Evolutionary conservation across 2,888 invertebrate species (phyloP).

Genomic region (Stramonita haemastoma): DNA sequence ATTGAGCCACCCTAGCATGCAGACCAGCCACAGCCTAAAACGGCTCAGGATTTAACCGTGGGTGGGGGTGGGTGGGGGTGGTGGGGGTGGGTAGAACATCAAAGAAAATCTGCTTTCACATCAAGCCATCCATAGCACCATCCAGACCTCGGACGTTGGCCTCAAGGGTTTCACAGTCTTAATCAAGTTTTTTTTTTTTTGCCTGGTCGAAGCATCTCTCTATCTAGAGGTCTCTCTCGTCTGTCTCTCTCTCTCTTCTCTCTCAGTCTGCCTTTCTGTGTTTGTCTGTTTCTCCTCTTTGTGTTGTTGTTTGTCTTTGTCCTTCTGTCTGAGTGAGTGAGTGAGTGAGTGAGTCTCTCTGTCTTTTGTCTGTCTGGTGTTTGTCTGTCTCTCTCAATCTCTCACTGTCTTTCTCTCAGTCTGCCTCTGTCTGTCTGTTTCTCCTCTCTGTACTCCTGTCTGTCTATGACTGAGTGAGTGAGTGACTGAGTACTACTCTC

Average conservation of each 20-base stretch:
- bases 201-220: not conserved
- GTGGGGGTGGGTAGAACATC: too few relatives aligned
- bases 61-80: too few relatives aligned
- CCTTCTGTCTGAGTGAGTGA: not conserved
- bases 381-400: not conserved
- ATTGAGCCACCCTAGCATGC: too few relatives aligned
- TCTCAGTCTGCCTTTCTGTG: not conserved
- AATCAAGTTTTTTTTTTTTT: not conserved
- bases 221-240: not conserved
- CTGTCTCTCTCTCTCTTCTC: not conserved
- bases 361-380: not conserved
- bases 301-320: not conserved
- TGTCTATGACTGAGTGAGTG: too few relatives aligned
- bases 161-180: not conserved
- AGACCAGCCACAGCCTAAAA: too few relatives aligned
- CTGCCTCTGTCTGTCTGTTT: not conserved
- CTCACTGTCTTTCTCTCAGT: not conserved
- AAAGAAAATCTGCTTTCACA: too few relatives aligned
- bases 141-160: too few relatives aligned
- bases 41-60: too few relatives aligned
- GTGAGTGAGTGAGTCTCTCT: not conserved
- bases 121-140: too few relatives aligned
- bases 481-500: too few relatives aligned
- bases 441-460: too few relatives aligned
- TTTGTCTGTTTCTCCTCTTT: not conserved